These are phyloP conservation scores for Pseudotriccus pelzelni DNA, from an alignment of 2,797 vertebrate genomes.

Conservation along the genomic window DNA sequence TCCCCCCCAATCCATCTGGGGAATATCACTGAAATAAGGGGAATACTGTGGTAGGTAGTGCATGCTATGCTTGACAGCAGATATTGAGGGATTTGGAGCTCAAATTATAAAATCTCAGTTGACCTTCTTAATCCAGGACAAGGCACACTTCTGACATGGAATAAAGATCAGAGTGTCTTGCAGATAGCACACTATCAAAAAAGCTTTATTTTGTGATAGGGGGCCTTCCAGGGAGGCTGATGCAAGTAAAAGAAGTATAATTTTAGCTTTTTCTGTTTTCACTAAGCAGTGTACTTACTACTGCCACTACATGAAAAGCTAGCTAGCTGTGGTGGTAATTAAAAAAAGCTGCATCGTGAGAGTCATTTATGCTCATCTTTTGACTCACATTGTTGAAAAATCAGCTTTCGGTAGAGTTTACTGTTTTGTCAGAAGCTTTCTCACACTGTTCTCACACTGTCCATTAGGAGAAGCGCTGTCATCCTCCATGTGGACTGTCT, in stretches of 20 bases:
- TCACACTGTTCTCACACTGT: not conserved
- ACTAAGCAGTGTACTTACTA: not conserved
- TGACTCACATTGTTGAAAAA: conserved; percentile 26
- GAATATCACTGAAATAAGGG: not conserved
- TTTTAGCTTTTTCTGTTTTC: not conserved
- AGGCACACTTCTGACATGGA: not conserved
- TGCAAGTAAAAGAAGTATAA: not conserved
- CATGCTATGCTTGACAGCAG: not conserved
- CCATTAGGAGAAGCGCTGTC: not conserved
- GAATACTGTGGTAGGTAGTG: not conserved
- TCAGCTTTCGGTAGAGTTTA: not conserved
- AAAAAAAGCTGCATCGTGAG: conserved; percentile 4
- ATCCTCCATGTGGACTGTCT: not conserved
- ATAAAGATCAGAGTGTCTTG: not conserved
- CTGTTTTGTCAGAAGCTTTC: not conserved
- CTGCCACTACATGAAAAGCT: not conserved
- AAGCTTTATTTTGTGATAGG: not conserved
- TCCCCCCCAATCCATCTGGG: not conserved
- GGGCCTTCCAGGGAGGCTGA: not conserved
- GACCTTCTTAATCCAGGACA: not conserved
- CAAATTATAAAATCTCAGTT: not conserved
- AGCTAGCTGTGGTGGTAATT: not conserved
- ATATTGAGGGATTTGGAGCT: not conserved
- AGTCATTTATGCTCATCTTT: conserved; percentile 8
- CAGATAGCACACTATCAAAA: not conserved